Evolutionary conservation across 2,888 invertebrate species (phyloP).

Genomic region (Axea sp.): DNA sequence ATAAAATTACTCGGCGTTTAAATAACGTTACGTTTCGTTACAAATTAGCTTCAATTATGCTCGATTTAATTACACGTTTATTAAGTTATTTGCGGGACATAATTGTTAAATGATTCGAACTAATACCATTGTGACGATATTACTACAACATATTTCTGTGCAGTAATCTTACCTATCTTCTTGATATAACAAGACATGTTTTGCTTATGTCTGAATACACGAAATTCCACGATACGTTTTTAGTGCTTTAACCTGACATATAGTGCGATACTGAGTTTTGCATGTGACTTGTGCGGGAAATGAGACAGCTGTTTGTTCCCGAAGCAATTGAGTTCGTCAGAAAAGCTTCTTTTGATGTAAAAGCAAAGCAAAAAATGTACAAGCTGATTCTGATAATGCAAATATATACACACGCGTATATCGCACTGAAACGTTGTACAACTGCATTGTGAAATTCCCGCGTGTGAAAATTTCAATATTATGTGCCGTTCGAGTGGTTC

Average conservation of each 20-base stretch:
- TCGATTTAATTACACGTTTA: too few relatives aligned
- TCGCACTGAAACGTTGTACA: too few relatives aligned
- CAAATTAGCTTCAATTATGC: too few relatives aligned
- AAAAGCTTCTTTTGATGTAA: conserved; percentile 38
- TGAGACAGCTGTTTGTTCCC: conserved; percentile 49
- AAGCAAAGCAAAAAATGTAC: conserved; percentile 36
- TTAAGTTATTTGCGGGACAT: too few relatives aligned
- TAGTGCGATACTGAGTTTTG: conserved; percentile 22
- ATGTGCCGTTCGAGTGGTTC: too few relatives aligned
- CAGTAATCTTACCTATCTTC: conserved; percentile 1
- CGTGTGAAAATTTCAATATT: too few relatives aligned
- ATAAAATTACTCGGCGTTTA: too few relatives aligned
- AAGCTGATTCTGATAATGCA: conserved; percentile 42
- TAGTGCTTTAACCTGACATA: conserved; percentile 26
- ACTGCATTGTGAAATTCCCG: too few relatives aligned
- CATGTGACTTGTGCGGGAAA: conserved; percentile 44
- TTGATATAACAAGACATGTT: conserved; percentile 29
- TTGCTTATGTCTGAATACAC: conserved; percentile 6
- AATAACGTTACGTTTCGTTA: too few relatives aligned
- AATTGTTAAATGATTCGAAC: too few relatives aligned
- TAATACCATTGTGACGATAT: too few relatives aligned
- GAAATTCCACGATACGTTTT: conserved; percentile 27
- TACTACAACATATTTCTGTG: neutral
- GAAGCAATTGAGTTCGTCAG: conserved; percentile 47
- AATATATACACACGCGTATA: conserved; percentile 25